Conservation (phyloP, 2,888 invertebrate genomes). For the Chaitophorus viminalis region DNA sequence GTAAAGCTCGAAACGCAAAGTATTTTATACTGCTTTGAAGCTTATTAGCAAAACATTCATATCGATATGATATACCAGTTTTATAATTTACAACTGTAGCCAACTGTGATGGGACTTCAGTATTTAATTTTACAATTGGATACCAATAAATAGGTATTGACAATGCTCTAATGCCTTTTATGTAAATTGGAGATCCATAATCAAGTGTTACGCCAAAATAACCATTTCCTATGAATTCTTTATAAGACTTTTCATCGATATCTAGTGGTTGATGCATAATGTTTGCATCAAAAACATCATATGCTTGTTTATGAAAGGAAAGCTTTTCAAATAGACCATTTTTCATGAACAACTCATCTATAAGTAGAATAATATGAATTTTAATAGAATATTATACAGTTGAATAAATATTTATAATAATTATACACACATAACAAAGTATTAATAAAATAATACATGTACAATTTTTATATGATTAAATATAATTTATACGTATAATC, state of each 20-base stretch:
- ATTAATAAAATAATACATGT: too few relatives aligned
- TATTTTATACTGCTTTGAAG: slow-evolving; percentile 75
- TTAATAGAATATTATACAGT: neutral
- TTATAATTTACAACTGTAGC: slow-evolving; percentile 75
- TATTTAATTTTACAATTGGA: slow-evolving; percentile 72
- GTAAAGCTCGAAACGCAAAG: slow-evolving; percentile 83
- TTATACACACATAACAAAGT: too few relatives aligned
- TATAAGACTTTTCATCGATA: slow-evolving; percentile 32
- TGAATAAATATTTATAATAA: neutral
- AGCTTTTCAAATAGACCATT: slow-evolving; percentile 51
- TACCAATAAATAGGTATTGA: slow-evolving; percentile 76
- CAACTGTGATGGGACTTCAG: slow-evolving; percentile 72
- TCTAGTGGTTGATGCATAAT: slow-evolving; percentile 48
- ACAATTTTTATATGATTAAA: too few relatives aligned
- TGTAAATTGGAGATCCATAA: slow-evolving; percentile 74
- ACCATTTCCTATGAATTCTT: slow-evolving; percentile 78
- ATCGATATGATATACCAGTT: slow-evolving; percentile 69
- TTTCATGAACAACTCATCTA: slow-evolving; percentile 50
- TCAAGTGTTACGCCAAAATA: slow-evolving; percentile 75
- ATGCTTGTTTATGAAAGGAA: slow-evolving; percentile 46
- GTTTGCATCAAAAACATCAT: slow-evolving; percentile 54
- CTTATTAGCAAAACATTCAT: slow-evolving; percentile 76
- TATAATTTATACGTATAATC: too few relatives aligned
- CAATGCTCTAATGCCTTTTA: slow-evolving; percentile 76
- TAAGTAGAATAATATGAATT: neutral